These are phyloP conservation scores for Bagarius yarrelli DNA, from an alignment of 2,113 vertebrate genomes.

Conservation along the genomic window DNA sequence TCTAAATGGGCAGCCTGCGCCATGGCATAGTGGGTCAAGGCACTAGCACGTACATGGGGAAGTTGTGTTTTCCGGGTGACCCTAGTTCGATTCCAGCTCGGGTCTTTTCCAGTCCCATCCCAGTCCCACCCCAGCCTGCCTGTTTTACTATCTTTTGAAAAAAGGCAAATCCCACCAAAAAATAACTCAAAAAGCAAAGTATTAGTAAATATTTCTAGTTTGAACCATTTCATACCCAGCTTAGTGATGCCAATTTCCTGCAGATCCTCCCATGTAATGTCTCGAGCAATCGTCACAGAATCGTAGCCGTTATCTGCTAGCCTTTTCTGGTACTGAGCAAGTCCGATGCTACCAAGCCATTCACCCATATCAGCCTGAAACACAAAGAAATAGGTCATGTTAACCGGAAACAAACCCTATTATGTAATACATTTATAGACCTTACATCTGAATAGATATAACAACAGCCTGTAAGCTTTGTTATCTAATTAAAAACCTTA, in stretches of 20 bases:
- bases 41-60: too few species aligned
- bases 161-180: too few species aligned
- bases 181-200: too few species aligned
- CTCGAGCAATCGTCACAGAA: slow-evolving; percentile 87
- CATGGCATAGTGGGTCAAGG: too few species aligned
- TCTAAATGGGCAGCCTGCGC: neutral
- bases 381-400: neutral
- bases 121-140: too few species aligned
- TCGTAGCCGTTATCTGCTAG: slow-evolving; percentile 92
- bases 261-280: slow-evolving; percentile 94
- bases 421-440: neutral
- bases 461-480: neutral
- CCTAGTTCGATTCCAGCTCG: too few species aligned
- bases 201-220: too few species aligned
- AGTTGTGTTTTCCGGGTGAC: too few species aligned
- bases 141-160: too few species aligned
- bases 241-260: slow-evolving; percentile 96
- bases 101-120: too few species aligned
- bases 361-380: slow-evolving; percentile 83
- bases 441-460: neutral
- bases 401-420: neutral
- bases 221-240: slow-evolving; percentile 77
- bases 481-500: slow-evolving; percentile 57
- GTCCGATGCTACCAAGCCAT: slow-evolving; percentile 89
- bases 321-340: slow-evolving; percentile 92